These are phyloP conservation scores for Megastigmus dorsalis DNA, from an alignment of 2,888 invertebrate genomes.

Conservation along the genomic window DNA sequence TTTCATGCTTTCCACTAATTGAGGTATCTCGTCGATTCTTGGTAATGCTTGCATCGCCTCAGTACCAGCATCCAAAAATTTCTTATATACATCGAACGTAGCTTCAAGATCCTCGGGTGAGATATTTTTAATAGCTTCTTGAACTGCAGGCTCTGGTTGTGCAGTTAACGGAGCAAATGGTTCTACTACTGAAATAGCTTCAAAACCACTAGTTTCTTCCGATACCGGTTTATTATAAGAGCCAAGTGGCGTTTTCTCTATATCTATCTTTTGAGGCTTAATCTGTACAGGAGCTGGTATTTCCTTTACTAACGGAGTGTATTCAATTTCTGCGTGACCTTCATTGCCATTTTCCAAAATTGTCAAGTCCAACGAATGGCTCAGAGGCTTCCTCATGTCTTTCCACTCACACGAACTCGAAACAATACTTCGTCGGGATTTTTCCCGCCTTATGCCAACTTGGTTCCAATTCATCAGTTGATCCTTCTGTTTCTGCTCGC, in stretches of 20 bases:
- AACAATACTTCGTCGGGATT: conserved; percentile 74
- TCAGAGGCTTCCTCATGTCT: conserved; percentile 79
- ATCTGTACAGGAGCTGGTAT: conserved; percentile 76
- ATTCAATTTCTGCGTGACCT: conserved; percentile 54
- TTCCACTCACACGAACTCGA: conserved; percentile 78
- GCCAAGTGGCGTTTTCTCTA: conserved; percentile 71
- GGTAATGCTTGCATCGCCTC: conserved; percentile 79
- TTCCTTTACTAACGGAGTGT: conserved; percentile 63
- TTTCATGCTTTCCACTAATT: conserved; percentile 76
- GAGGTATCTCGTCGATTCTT: conserved; percentile 79
- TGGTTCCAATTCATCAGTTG: conserved; percentile 75
- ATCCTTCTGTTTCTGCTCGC: conserved; percentile 67
- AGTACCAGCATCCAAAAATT: conserved; percentile 76
- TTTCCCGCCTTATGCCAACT: conserved; percentile 77
- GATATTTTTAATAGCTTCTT: conserved; percentile 77
- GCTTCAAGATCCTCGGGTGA: conserved; percentile 77
- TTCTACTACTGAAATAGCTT: conserved; percentile 79
- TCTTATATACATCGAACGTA: conserved; percentile 79
- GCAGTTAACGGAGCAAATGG: conserved; percentile 78
- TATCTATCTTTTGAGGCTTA: conserved; percentile 76
- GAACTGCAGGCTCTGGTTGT: conserved; percentile 75
- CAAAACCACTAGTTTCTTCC: conserved; percentile 77
- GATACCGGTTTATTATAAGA: conserved; percentile 73
- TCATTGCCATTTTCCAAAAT: conserved; percentile 61
- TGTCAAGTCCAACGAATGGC: conserved; percentile 78